Evolutionary conservation across 2,888 invertebrate genomes (phyloP), one percentile per base, ranked within the genome.

Genomic region (Scrobipalpa costella): DNA sequence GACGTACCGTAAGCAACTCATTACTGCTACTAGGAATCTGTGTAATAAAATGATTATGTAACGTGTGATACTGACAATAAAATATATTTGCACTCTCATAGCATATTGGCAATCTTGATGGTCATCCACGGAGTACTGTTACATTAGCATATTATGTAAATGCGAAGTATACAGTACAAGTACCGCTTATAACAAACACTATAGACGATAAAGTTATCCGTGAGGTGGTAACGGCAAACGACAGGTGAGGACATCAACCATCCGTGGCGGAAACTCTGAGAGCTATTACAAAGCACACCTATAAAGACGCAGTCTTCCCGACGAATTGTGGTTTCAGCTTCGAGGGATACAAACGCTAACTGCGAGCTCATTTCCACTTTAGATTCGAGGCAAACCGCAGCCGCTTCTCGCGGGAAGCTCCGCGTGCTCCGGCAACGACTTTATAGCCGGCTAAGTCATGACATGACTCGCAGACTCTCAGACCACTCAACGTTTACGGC

Each of bases 321-420:
- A 73, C 83, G 77, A 79, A 86, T 88, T 88, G 89, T 79, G 88
- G 90, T 88, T 78, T 71, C 71, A 73, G 73, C 75, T 77, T 73
- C 74, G 74, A 78, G 79, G 77, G 75, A 76, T 75, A 78, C 76
- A 76, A 77, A 81, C 76, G 77, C 74, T 84, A 83, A 85, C 78
- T 78, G 81, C 77, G 62, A 74, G 76, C 83, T 83, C 85, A 86
- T 86, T 87, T 86, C 84, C 86, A 86, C 81, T 78, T 81, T 69
- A 74, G 79, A 84, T 86, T 85, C 81, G 77, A 80, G 78, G 74
- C 68, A 73, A 83, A 87, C 86, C 86, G 75, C 89, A 86, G 73
- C 71, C 80, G 78, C 79, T 83, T 82, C 71, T 74, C 73, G 70
- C 73, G 68, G 72, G 67, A 71, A 66, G 68, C 65, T 73, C 72